These are phyloP conservation scores for Neodon shergylaensis DNA, from an alignment of 2,113 vertebrate species.

Conservation along the genomic window DNA sequence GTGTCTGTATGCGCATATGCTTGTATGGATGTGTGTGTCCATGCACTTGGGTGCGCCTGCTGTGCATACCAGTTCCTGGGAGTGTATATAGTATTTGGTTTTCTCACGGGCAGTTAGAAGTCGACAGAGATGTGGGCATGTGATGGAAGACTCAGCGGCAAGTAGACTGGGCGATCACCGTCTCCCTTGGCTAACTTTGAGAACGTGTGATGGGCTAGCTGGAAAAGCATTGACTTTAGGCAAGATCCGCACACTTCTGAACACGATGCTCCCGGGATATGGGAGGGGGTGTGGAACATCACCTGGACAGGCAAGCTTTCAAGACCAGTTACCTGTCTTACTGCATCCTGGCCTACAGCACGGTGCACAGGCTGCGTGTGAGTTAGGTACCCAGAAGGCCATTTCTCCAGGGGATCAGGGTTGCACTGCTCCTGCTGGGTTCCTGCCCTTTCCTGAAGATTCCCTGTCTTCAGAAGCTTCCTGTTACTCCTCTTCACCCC, in stretches of 20 bases:
- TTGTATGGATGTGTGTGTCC: neutral
- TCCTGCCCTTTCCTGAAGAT: neutral
- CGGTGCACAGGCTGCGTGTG: neutral
- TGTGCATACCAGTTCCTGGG: neutral
- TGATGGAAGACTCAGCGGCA: neutral
- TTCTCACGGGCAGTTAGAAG: neutral
- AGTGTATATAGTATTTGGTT: neutral
- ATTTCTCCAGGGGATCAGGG: neutral
- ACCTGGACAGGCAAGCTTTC: neutral
- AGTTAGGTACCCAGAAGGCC: neutral
- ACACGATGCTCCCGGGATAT: neutral
- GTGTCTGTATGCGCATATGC: neutral
- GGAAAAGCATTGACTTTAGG: neutral
- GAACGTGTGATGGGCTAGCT: neutral
- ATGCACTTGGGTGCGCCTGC: neutral
- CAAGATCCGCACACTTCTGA: neutral
- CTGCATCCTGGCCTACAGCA: neutral
- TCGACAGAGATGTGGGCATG: neutral
- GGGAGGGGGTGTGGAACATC: neutral
- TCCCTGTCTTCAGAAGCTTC: neutral
- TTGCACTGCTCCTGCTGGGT: neutral
- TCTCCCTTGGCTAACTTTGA: slow-evolving; percentile 15
- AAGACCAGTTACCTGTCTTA: neutral
- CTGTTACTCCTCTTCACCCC: neutral
- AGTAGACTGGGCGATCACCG: neutral